A percentile compares a stretch with the other conserved stretches of the same genome.
These are phyloP conservation scores for Drosophila cognata DNA, from an alignment of 2,888 invertebrate species.

Conservation along the genomic window DNA sequence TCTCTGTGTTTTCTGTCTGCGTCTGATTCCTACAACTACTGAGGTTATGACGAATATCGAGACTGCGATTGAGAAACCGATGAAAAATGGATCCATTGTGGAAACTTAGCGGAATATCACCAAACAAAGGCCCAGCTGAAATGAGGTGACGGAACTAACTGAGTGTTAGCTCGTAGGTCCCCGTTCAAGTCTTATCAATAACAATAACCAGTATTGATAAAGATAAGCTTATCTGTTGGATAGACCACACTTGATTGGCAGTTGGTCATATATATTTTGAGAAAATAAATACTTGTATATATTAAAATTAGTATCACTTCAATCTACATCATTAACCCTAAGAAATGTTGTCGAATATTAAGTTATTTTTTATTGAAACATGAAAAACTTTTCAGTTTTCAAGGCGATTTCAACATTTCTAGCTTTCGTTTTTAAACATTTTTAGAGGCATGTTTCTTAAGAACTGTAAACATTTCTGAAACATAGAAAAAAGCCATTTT, in stretches of 20 bases:
- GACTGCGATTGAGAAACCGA: constrained; percentile 10
- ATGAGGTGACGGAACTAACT: constrained; percentile 27
- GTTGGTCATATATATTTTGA: constrained; percentile 18
- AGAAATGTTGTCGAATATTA: background rate
- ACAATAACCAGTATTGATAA: constrained; percentile 23
- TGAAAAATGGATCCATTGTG: constrained; percentile 11
- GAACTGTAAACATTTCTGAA: no score
- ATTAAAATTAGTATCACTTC: background rate
- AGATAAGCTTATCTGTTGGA: constrained; percentile 41
- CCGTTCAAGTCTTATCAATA: constrained; percentile 31
- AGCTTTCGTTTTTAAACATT: no score
- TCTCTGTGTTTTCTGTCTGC: constrained; percentile 6
- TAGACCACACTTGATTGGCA: background rate
- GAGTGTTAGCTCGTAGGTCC: background rate
- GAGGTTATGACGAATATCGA: constrained; percentile 27
- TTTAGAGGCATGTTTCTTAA: no score
- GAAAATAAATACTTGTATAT: background rate
- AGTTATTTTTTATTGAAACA: background rate
- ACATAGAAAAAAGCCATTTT: background rate
- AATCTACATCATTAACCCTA: background rate
- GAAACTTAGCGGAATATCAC: background rate
- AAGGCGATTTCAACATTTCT: no score
- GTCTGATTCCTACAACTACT: background rate
- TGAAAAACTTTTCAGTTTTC: background rate
- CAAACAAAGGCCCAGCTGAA: constrained; percentile 9